Percentiles rank a stretch among this genome's conserved stretches.
These are phyloP conservation scores for Polymixis flavicincta DNA, from an alignment of 2,888 invertebrate species.

Conservation along the genomic window DNA sequence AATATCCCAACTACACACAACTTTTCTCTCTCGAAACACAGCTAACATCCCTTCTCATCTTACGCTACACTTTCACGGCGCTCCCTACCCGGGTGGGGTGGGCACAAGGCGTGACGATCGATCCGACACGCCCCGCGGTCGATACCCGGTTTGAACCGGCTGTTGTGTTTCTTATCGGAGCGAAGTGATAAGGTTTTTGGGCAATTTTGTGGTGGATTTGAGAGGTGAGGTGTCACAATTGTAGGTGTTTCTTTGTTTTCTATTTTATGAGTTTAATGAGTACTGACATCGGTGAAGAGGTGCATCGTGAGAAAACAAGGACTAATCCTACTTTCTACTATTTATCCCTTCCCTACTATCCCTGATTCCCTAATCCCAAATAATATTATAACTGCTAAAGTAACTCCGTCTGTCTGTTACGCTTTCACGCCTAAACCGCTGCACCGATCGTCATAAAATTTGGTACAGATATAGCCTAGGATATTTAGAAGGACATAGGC, in stretches of 20 bases:
- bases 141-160: constrained; percentile 68
- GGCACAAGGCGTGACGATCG: constrained; percentile 84
- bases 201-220: neutral
- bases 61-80: constrained; percentile 64
- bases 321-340: neutral
- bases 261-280: neutral
- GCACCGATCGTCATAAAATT: too few species aligned
- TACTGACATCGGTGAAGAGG: neutral
- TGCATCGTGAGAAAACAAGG: neutral
- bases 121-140: constrained; percentile 82
- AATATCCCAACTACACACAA: constrained; percentile 32
- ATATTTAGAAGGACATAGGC: too few species aligned
- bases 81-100: constrained; percentile 67
- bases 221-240: neutral
- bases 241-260: neutral
- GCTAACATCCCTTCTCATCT: constrained; percentile 52
- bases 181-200: constrained; percentile 39
- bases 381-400: too few species aligned
- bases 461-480: too few species aligned
- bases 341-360: too few species aligned
- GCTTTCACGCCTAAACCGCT: too few species aligned
- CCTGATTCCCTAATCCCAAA: too few species aligned
- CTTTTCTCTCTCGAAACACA: constrained; percentile 31
- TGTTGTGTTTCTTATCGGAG: constrained; percentile 54
- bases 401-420: too few species aligned